These are phyloP conservation scores for Muraenolepis orangiensis DNA, from an alignment of 2,797 vertebrate genomes.

Conservation along the genomic window DNA sequence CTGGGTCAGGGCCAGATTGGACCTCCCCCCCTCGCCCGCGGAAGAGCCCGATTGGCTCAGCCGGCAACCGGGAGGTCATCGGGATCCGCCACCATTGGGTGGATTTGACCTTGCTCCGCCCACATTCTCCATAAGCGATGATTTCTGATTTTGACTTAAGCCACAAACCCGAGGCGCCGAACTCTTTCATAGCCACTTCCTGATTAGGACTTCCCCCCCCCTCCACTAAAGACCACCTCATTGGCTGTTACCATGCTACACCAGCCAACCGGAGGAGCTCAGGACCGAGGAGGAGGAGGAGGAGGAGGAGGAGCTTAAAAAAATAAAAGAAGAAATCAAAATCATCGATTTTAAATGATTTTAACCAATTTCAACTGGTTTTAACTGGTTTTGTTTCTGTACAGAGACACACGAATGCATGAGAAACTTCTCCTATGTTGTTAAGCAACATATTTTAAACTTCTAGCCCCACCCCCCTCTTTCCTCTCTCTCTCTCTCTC, in stretches of 20 bases:
- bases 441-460: constrained; percentile 43
- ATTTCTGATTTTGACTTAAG: not conserved
- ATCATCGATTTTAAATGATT: not conserved
- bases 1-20: not conserved
- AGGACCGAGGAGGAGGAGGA: constrained; percentile 20
- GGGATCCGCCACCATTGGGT: not conserved
- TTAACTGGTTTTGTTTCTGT: constrained; percentile 40
- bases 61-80: not conserved
- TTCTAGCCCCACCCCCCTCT: not conserved
- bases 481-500: not conserved
- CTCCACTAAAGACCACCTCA: not conserved
- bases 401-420: constrained; percentile 59
- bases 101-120: not conserved
- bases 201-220: not conserved
- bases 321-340: constrained; percentile 5
- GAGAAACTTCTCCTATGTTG: constrained; percentile 49
- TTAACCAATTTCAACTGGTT: not conserved
- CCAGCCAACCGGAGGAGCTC: constrained; percentile 21
- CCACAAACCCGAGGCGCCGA: not conserved
- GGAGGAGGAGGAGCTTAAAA: constrained; percentile 1
- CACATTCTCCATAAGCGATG: not conserved
- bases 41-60: not conserved
- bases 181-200: not conserved
- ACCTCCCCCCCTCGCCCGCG: too few species aligned
- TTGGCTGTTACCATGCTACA: constrained; percentile 12